Base-by-base conservation (phyloP, 2,888 invertebrate genomes). In the Aplocera efformata region DNA sequence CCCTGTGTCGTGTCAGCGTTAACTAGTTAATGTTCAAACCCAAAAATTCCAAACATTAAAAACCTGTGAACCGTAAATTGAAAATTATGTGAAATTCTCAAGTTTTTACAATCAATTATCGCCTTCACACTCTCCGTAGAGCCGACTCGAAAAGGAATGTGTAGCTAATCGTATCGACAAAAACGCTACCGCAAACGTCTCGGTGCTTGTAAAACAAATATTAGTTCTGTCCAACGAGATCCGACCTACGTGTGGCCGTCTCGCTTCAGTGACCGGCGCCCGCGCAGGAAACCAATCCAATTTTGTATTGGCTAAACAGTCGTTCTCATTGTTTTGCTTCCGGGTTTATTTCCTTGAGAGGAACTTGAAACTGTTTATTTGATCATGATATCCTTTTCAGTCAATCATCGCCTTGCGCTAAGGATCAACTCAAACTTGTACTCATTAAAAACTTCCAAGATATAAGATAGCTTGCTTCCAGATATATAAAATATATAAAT, bases 201-300 rank as follows among this genome's bases (percentile, higher is more conserved):
- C 49, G 56, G 60, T 54, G 3, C 47, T 54, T 60, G 56, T 62
- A 65, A 60, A 67, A 65, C 72, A 68, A 79, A 80, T 75, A 77
- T 82, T 82, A 67, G 72, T 70, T 70, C 60, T 64, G 51, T 44
- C 37, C 71, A 72, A 74, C 69, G 50, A 76, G 76, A 74, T 69
- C 55, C 66, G 67, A 57, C 61, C 39, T 61, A 72, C 72, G 72
- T 69, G 74, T 53, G 44, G 48, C 56, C 56, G 73, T 65, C 60
- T 39, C 67, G 77, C 63, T 44, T 52, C 59, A 61, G 48, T 60
- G 70, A 23, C 48, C 39, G 51, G 47, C 59, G 59, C 48, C 42
- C 35, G 58, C 63, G 56, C 70, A 68, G 73, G 72, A 75, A 70
- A 63, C 60, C 32, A 35, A 62, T 53, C 63, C 60, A 59, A 69